A percentile compares a stretch with the other conserved stretches of the same genome.
Conservation (phyloP, 2,113 vertebrate species). For the Paratilapia polleni region DNA sequence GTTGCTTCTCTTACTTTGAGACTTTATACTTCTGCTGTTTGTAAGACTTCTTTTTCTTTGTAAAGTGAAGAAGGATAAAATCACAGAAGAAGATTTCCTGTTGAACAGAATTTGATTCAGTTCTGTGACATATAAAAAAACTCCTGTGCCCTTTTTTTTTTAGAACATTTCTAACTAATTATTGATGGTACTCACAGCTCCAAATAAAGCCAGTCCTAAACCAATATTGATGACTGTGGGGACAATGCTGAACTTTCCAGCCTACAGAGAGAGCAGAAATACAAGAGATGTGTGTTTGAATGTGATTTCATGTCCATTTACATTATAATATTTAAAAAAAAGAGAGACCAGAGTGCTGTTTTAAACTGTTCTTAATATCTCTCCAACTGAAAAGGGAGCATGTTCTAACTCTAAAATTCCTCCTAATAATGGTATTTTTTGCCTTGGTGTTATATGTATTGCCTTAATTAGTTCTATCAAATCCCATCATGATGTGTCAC, state of each 20-base stretch:
- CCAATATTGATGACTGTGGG: slow-evolving; percentile 87
- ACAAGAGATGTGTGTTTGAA: background rate
- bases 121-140: background rate
- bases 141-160: background rate
- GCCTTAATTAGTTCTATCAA: background rate
- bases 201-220: slow-evolving; percentile 89
- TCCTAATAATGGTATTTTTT: background rate
- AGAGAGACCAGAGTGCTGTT: no score
- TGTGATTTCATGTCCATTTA: background rate
- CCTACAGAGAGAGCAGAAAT: slow-evolving; percentile 74
- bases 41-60: slow-evolving; percentile 88
- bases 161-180: background rate
- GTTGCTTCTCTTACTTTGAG: slow-evolving; percentile 72
- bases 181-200: slow-evolving; percentile 84
- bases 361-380: no score
- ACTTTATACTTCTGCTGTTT: slow-evolving; percentile 87
- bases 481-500: background rate
- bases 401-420: no score
- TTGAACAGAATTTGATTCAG: background rate
- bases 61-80: slow-evolving; percentile 88
- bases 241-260: slow-evolving; percentile 90
- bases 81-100: slow-evolving; percentile 78
- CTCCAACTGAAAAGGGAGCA: no score
- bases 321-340: no score
- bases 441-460: background rate